These are phyloP conservation scores for Chloroclysta siterata DNA, from an alignment of 2,888 invertebrate genomes.

Conservation along the genomic window DNA sequence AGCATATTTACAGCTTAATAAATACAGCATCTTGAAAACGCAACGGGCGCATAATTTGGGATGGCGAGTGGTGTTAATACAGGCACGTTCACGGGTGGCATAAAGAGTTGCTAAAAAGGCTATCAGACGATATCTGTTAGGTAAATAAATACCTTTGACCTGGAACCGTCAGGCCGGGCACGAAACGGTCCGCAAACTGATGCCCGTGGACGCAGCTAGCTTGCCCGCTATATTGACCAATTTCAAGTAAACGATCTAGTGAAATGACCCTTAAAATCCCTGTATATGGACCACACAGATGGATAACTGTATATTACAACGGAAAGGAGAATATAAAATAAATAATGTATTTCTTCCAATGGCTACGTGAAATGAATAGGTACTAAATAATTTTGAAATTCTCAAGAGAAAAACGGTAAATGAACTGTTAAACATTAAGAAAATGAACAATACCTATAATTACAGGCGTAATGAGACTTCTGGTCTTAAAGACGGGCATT, in stretches of 20 bases:
- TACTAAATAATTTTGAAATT: slow-evolving; percentile 19
- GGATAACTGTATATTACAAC: slow-evolving; percentile 36
- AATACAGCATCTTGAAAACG: slow-evolving; percentile 58
- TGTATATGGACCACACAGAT: slow-evolving; percentile 38
- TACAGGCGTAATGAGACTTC: slow-evolving; percentile 22
- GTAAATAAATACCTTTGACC: slow-evolving; percentile 77
- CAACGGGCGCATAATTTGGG: slow-evolving; percentile 47
- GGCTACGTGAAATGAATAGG: slow-evolving; percentile 20
- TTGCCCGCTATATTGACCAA: slow-evolving; percentile 49
- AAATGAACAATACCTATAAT: slow-evolving; percentile 27
- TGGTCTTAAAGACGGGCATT: slow-evolving; percentile 26
- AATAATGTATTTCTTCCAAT: slow-evolving; percentile 30
- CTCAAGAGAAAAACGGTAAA: slow-evolving; percentile 27
- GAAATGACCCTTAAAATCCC: slow-evolving; percentile 39
- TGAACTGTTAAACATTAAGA: slow-evolving; percentile 23
- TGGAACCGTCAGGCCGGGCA: slow-evolving; percentile 64
- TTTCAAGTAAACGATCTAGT: slow-evolving; percentile 43
- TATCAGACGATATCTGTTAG: slow-evolving; percentile 63
- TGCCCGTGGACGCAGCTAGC: slow-evolving; percentile 48
- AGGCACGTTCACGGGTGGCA: slow-evolving; percentile 58
- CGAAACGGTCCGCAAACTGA: slow-evolving; percentile 61
- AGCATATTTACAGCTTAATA: slow-evolving; percentile 66
- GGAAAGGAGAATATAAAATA: slow-evolving; percentile 30
- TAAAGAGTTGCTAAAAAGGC: slow-evolving; percentile 58
- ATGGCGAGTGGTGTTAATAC: slow-evolving; percentile 49